Evolutionary conservation across 2,888 invertebrate genomes (phyloP), one percentile per base, ranked within the genome.

Genomic region (Pherbina coryleti): DNA sequence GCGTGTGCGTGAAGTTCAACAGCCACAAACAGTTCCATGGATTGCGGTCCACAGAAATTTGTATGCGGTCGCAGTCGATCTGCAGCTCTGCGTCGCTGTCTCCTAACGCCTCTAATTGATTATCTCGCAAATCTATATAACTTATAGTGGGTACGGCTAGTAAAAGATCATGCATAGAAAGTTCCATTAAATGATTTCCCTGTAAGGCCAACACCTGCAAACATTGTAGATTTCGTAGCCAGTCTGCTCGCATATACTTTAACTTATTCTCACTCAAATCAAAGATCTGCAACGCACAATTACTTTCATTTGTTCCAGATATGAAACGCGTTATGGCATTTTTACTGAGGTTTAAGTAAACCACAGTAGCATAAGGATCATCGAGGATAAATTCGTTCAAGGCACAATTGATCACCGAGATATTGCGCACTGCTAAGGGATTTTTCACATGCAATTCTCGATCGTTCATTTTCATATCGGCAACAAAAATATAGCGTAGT

Each of bases 11-110:
- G 44, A 89, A 85, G 22, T 87, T 84, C 17, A 87, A 82, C 62
- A 89, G 66, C 89, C 89, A 89, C 78, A 85, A 83, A 49, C 89
- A 89, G 70, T 87, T 86, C 89, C 89, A 89, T 0, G 87, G 88
- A 83, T 89, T 89, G 1, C 79, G 84, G 80, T 89, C 87, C 76
- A 87, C 86, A 7, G 81, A 78, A 5, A 89, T 81, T n/a, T 82
- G 84, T 31, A 86, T 70, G 64, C 83, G 80, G 34, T 78, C 78
- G 51, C 78, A 76, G 5, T 73, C 79, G 7, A 69, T 19, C 9
- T 57, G 19, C 28, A 57, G 77, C 51, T 22, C 71, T 9, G n/a
- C 25, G 7, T 57, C 71, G 11, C 77, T 79, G 1, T 83, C 84
- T 2, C 78, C 79, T 1, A 87, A 72, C 0, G 77, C 76, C 75